phyloP scores from a whole-genome alignment of 2,797 vertebrate genomes.

The Stomatorhinus walkeri region DNA sequence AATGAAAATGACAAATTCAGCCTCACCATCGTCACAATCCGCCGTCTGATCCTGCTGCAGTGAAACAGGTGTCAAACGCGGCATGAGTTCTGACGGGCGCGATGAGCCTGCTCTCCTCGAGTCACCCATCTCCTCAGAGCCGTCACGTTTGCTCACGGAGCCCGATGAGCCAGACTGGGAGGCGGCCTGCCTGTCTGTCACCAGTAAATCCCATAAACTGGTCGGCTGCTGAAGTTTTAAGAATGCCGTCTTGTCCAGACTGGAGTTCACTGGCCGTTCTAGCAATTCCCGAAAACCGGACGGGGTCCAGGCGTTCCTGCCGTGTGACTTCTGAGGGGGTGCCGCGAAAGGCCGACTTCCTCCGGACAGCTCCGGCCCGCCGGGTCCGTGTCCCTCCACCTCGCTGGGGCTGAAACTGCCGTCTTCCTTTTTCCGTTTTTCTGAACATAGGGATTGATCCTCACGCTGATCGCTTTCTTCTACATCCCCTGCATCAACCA shows the following conservation, averaged over 20 bases:
- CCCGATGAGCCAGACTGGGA: background rate
- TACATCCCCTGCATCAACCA: background rate
- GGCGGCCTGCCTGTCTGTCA: background rate
- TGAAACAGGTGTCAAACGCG: background rate
- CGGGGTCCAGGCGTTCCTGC: background rate
- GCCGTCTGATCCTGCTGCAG: background rate
- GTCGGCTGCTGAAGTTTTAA: background rate
- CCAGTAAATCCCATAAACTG: constrained; percentile 6
- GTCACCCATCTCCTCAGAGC: background rate
- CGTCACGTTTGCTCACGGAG: background rate
- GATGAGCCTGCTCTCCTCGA: background rate
- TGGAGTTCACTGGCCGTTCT: background rate
- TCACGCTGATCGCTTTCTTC: background rate
- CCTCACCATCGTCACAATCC: background rate
- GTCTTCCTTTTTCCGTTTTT: background rate
- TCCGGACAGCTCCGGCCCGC: background rate
- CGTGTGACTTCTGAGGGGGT: background rate
- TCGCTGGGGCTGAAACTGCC: background rate
- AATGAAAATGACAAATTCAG: background rate
- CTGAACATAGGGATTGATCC: background rate
- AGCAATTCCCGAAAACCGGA: constrained; percentile 10
- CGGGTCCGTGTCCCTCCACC: background rate
- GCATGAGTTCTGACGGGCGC: background rate
- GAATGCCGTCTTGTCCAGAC: background rate
- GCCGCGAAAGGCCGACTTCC: background rate